Base-by-base conservation (phyloP, 1,140 invertebrate species). In the Drosophila arizonae region DNA sequence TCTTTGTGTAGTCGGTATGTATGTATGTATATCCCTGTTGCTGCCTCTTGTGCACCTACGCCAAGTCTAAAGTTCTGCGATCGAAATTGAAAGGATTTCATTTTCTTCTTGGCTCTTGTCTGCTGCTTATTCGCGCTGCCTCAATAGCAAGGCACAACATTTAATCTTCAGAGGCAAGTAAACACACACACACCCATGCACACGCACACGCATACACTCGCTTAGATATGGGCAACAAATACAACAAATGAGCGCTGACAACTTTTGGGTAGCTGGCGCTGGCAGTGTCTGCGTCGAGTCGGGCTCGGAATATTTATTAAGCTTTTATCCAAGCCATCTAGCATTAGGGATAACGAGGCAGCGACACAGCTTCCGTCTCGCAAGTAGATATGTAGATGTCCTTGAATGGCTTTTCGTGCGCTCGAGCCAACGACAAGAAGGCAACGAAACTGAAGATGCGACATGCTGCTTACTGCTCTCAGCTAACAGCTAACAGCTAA, bases 261-360 rank as follows among this genome's bases (percentile, higher is more conserved):
- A 46, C 60, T 76, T 80, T 69, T 56, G 56, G 56, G 15, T 52
- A 36, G 9, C 33, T 36, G 33, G 6, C 62, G 52, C 43, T 41
- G 28, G 45, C 55, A 9, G 6, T 33, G 6, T 13, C n/a, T 52
- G 36, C 36, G 2, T 61, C 50, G 58, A 55, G 64, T 54, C 61
- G 73, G 55, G 67, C 76, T 63, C 60, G 71, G 72, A 84, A 84
- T 84, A 84, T 84, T 84, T 84, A 84, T 84, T 84, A 84, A 84
- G 81, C 81, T 84, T 84, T 84, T 84, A 84, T 85, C 79, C 81
- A 80, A 84, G 81, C 81, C 77, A 84, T 84, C 81, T 85, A 84
- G 80, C 77, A 84, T 84, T 84, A 84, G 72, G 80, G 72, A 82
- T 82, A 84, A 82, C 80, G 80, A 82, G 68, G 46, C 46, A 50